Conservation (phyloP, 2,113 vertebrate genomes). For the Pachypanchax playfairii region DNA sequence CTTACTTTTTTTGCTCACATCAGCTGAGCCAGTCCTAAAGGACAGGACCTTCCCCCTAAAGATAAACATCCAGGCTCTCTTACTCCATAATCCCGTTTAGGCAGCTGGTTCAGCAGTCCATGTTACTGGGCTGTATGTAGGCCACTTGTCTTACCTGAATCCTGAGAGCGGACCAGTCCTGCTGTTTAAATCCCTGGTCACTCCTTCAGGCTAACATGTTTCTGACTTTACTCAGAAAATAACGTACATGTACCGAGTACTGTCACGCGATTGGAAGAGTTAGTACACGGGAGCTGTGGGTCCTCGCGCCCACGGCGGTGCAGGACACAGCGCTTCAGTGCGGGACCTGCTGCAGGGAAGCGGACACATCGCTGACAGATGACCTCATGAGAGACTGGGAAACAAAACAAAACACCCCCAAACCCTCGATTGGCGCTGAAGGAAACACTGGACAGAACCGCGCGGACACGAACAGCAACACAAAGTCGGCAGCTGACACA, state of each 20-base stretch:
- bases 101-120: conserved; percentile 43
- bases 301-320: conserved; percentile 21
- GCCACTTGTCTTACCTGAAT: conserved; percentile 63
- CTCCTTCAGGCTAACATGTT: conserved; percentile 42
- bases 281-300: conserved; percentile 54
- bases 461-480: conserved; percentile 30
- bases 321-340: no score
- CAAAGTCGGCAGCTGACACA: conserved; percentile 68
- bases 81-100: conserved; percentile 55
- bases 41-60: conserved; percentile 14
- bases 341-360: conserved; percentile 26
- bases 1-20: not conserved
- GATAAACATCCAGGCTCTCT: conserved; percentile 28
- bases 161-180: conserved; percentile 38
- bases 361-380: conserved; percentile 66
- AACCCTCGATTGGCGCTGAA: conserved; percentile 26
- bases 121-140: conserved; percentile 55
- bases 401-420: no score
- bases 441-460: conserved; percentile 1
- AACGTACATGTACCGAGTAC: conserved; percentile 19
- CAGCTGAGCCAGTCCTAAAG: not conserved
- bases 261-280: conserved; percentile 38
- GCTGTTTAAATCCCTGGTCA: conserved; percentile 38
- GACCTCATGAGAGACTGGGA: conserved; percentile 59
- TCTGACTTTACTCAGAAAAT: conserved; percentile 65